These are phyloP conservation scores for Neodiprion fabricii DNA, from an alignment of 1,140 invertebrate species.

Conservation along the genomic window DNA sequence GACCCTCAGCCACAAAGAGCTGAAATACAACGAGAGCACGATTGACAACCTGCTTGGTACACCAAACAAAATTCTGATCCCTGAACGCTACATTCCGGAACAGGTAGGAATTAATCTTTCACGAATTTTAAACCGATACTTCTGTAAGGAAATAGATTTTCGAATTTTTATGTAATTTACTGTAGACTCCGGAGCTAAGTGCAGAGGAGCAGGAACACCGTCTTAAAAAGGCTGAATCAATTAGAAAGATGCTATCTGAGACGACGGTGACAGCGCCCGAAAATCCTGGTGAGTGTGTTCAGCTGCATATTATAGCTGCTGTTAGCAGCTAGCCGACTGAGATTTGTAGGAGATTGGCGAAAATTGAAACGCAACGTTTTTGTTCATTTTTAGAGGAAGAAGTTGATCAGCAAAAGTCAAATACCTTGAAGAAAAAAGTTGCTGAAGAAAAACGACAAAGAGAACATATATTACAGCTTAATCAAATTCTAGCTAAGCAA, in stretches of 20 bases:
- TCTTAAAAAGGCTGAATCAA: conserved; percentile 86
- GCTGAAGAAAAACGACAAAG: conserved; percentile 85
- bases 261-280: conserved; percentile 59
- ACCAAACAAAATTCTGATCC: conserved; percentile 90
- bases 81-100: conserved; percentile 90
- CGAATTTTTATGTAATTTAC: conserved; percentile 9
- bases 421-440: conserved; percentile 65
- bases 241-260: conserved; percentile 88
- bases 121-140: conserved; percentile 4
- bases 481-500: conserved; percentile 91
- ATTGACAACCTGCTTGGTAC: conserved; percentile 85
- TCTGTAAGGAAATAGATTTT: background rate
- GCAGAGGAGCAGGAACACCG: conserved; percentile 83
- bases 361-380: no score
- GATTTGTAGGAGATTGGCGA: no score
- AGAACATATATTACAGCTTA: conserved; percentile 86
- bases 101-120: conserved; percentile 62
- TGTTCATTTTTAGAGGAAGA: conserved; percentile 44
- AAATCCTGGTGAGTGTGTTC: conserved; percentile 39
- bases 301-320: background rate
- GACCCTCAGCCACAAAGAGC: conserved; percentile 71
- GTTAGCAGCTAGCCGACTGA: no score
- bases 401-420: conserved; percentile 50
- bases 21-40: conserved; percentile 76
- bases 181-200: conserved; percentile 75